Base-by-base conservation (phyloP, 2,888 invertebrate genomes). In the Eristalinus aeneus region DNA sequence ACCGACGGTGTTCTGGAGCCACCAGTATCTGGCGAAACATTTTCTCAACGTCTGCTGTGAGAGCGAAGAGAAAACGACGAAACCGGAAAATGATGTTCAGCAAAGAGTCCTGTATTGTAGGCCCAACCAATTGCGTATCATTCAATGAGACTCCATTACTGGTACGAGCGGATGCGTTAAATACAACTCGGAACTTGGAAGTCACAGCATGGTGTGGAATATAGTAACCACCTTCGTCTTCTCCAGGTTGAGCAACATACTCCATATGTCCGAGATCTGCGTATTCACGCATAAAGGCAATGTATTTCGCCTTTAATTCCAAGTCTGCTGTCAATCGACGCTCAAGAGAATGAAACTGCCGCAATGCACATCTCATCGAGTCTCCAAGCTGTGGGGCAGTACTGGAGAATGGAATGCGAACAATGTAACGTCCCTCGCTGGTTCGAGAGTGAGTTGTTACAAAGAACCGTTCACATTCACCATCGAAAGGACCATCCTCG, bases 201-300 rank as follows among this genome's bases (percentile, higher is more conserved):
- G 67, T 74, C 2, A 80, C 86, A 0, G 78, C 77, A 54, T 81
- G 86, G 32, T 80, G 73, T 9, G 77, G 76, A 9, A 86, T 79
- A 20, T 61, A 77, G 23, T 80, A 76, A n/a, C n/a, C n/a, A n/a
- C n/a, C n/a, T n/a, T n/a, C n/a, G n/a, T n/a, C n/a, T n/a, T n/a
- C n/a, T n/a, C 60, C 12, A 22, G 56, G 46, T 74, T 65, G 27
- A 36, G 16, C 11, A 0, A 54, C 69, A 16, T 22, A 9, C 36
- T 76, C 71, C 67, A 61, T 76, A 9, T 61, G 64, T 0, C 60
- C 58, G 1, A 75, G n/a, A 0, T 32, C 23, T 1, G 2, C 20
- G n/a, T 67, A 74, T 9, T 69, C 60, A 0, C 58, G 20, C 73
- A 87, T 84, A n/a, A 77, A 87, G 0, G n/a, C 8, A 0, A 69